Conservation (phyloP, 2,797 vertebrate genomes). For the Amazona ochrocephala region DNA sequence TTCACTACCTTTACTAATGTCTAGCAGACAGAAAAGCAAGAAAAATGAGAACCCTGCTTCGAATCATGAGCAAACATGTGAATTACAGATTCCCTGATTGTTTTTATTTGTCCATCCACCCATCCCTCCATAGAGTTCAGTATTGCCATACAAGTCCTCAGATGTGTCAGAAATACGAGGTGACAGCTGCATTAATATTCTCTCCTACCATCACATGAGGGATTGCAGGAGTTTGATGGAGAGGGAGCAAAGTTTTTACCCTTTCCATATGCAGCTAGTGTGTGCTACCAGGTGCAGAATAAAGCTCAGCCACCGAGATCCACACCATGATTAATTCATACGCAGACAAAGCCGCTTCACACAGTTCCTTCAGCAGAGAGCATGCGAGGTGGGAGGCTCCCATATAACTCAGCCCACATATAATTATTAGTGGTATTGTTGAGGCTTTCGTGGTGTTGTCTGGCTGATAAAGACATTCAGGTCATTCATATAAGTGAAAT, state of each 20-base stretch:
- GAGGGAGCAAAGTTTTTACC: neutral
- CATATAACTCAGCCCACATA: neutral
- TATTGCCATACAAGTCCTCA: neutral
- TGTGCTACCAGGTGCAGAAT: neutral
- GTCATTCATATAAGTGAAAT: neutral
- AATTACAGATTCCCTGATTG: neutral
- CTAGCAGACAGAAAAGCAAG: neutral
- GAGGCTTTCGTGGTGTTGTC: neutral
- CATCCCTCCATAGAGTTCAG: neutral
- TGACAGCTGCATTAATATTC: neutral
- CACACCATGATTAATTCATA: neutral
- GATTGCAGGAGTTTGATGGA: neutral
- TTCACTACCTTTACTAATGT: neutral
- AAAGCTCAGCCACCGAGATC: neutral
- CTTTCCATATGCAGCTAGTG: neutral
- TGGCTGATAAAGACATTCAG: neutral
- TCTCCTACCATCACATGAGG: fast-evolving
- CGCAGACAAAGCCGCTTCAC: neutral
- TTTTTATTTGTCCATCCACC: neutral
- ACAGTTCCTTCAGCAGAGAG: neutral
- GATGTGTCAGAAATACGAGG: neutral
- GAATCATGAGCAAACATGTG: neutral
- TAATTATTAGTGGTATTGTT: conserved; percentile 13
- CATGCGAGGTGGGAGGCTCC: neutral
- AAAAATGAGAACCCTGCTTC: neutral